A percentile compares a stretch with the other conserved stretches of the same genome.
These are phyloP conservation scores for Ceratina japonica DNA, from an alignment of 1,140 invertebrate species.

Conservation along the genomic window DNA sequence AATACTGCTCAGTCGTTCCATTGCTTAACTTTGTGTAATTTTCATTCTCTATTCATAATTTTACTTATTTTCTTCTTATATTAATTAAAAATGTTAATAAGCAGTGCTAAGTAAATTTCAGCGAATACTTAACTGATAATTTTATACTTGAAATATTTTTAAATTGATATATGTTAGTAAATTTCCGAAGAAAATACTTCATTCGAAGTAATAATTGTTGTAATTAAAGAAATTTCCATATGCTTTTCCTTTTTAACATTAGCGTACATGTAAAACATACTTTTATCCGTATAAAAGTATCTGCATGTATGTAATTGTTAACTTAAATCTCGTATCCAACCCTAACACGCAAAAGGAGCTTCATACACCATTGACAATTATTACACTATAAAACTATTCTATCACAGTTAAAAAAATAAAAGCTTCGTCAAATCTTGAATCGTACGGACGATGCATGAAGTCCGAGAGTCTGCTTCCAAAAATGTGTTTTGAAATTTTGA, in stretches of 20 bases:
- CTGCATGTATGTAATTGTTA: background rate
- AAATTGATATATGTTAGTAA: no score
- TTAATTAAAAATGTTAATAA: no score
- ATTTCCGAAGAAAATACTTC: no score
- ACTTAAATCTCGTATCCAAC: background rate
- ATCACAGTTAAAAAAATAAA: background rate
- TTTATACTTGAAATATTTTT: no score
- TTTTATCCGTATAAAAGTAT: background rate
- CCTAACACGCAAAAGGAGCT: no score
- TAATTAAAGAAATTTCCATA: no score
- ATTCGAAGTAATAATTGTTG: no score
- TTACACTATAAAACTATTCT: no score
- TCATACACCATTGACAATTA: background rate
- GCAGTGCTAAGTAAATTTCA: no score
- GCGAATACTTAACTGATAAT: no score
- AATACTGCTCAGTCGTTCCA: no score
- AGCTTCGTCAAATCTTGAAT: background rate
- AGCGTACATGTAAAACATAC: background rate
- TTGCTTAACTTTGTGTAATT: background rate
- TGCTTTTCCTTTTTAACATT: background rate
- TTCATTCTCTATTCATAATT: background rate
- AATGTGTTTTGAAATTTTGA: conserved; percentile 13
- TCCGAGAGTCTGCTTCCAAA: background rate
- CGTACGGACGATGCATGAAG: background rate
- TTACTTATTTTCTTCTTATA: background rate